Evolutionary conservation across 2,888 invertebrate species (phyloP).

Genomic region (Penaeus monodon): DNA sequence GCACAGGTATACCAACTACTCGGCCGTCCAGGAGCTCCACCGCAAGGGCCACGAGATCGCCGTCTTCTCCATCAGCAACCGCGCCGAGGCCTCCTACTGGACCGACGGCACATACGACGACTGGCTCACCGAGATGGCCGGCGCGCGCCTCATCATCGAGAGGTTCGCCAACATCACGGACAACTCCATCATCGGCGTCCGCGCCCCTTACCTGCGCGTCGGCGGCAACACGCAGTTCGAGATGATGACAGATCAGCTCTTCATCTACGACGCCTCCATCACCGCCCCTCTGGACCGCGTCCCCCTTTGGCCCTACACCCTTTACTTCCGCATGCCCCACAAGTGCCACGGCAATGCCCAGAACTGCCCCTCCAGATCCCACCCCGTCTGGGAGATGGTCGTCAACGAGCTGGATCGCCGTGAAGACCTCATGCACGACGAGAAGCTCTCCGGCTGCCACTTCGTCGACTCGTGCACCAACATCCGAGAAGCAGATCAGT

Average conservation of each 20-base stretch:
- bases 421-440: conserved; percentile 93
- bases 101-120: conserved; percentile 87
- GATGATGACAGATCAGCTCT: conserved; percentile 96
- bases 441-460: conserved; percentile 90
- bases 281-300: conserved; percentile 89
- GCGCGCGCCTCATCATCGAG: conserved; percentile 81
- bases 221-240: conserved; percentile 96
- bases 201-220: conserved; percentile 89
- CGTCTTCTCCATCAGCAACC: conserved; percentile 92
- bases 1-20: conserved; percentile 69
- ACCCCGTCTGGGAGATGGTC: conserved; percentile 96
- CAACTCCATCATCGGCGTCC: conserved; percentile 88
- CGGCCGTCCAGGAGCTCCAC: conserved; percentile 69
- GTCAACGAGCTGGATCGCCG: conserved; percentile 94
- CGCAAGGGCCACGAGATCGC: conserved; percentile 90
- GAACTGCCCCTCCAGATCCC: conserved; percentile 85
- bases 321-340: conserved; percentile 96
- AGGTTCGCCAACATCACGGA: conserved; percentile 92
- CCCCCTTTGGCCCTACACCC: conserved; percentile 96
- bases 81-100: conserved; percentile 93
- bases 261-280: conserved; percentile 94
- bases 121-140: conserved; percentile 96
- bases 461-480: conserved; percentile 95
- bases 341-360: conserved; percentile 94
- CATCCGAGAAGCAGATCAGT: conserved; percentile 71